Evolutionary conservation across 2,797 vertebrate genomes (phyloP).

Genomic region (Tapera naevia): DNA sequence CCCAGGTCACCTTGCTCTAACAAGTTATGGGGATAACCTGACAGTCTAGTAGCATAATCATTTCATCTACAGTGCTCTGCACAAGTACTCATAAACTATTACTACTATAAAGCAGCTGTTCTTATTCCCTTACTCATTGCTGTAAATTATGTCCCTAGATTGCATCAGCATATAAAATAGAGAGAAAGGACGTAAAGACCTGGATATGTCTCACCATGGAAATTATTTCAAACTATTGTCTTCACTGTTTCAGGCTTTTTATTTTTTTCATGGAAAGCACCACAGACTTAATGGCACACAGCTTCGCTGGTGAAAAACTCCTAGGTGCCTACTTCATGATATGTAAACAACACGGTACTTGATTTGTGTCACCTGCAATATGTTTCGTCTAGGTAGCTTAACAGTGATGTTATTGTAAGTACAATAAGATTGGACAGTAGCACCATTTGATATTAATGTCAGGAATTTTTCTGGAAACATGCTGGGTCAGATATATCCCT

Average conservation of each 20-base stretch:
- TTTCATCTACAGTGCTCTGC: slow-evolving; percentile 55
- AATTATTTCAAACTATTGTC: neutral
- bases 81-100: neutral
- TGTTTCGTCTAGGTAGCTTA: neutral
- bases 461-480: neutral
- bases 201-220: neutral
- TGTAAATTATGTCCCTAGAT: neutral
- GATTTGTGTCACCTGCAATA: neutral
- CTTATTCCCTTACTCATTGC: neutral
- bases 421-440: neutral
- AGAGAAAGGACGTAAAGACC: neutral
- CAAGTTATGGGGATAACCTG: slow-evolving; percentile 24
- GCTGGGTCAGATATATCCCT: neutral
- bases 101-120: slow-evolving; percentile 41
- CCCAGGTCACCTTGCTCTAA: slow-evolving; percentile 55
- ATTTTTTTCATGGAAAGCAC: neutral
- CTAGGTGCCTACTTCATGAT: neutral
- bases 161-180: neutral
- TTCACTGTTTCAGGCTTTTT: neutral
- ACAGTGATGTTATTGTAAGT: neutral
- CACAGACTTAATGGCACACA: neutral
- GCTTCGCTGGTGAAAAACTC: neutral
- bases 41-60: slow-evolving; percentile 13
- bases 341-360: neutral
- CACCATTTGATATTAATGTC: neutral